Evolutionary conservation across 2,113 vertebrate genomes (phyloP).

Genomic region (Piprites chloris): DNA sequence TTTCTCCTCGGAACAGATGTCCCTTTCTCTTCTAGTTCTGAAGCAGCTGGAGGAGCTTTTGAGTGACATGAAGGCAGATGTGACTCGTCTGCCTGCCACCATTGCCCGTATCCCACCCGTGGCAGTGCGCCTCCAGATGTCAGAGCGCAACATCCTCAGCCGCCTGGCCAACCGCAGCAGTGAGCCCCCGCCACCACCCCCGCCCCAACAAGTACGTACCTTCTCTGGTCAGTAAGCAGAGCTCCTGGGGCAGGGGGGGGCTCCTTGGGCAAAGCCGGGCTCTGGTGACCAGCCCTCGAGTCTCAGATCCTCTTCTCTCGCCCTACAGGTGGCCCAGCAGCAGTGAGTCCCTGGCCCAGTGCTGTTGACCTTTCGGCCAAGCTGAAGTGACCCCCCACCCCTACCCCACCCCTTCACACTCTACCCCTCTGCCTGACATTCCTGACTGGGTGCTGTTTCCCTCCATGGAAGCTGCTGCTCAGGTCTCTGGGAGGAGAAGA

Average conservation of each 20-base stretch:
- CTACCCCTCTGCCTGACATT: slow-evolving; percentile 68
- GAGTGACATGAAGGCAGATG: slow-evolving; percentile 98
- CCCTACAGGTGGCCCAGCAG: slow-evolving; percentile 77
- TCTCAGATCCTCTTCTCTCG: background rate
- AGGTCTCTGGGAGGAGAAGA: slow-evolving; percentile 43
- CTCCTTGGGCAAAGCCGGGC: background rate
- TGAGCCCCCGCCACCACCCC: slow-evolving; percentile 81
- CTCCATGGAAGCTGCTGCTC: slow-evolving; percentile 61
- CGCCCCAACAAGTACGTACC: slow-evolving; percentile 86
- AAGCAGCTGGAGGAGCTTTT: slow-evolving; percentile 98
- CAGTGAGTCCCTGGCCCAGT: slow-evolving; percentile 66
- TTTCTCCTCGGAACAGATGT: background rate
- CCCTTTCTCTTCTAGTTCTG: slow-evolving; percentile 79
- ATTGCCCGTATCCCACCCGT: slow-evolving; percentile 96
- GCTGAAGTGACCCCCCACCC: slow-evolving; percentile 63
- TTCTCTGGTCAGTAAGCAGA: background rate
- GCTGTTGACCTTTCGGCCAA: slow-evolving; percentile 52
- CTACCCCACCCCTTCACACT: slow-evolving; percentile 25
- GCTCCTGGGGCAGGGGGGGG: background rate
- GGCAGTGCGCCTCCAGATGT: slow-evolving; percentile 96
- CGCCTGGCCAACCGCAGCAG: slow-evolving; percentile 91
- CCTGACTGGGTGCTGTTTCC: slow-evolving; percentile 62
- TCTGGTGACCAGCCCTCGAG: background rate
- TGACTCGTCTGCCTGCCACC: slow-evolving; percentile 92
- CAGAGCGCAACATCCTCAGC: slow-evolving; percentile 96